These are phyloP conservation scores for Nettapus auritus DNA, from an alignment of 2,113 vertebrate genomes.

Conservation along the genomic window DNA sequence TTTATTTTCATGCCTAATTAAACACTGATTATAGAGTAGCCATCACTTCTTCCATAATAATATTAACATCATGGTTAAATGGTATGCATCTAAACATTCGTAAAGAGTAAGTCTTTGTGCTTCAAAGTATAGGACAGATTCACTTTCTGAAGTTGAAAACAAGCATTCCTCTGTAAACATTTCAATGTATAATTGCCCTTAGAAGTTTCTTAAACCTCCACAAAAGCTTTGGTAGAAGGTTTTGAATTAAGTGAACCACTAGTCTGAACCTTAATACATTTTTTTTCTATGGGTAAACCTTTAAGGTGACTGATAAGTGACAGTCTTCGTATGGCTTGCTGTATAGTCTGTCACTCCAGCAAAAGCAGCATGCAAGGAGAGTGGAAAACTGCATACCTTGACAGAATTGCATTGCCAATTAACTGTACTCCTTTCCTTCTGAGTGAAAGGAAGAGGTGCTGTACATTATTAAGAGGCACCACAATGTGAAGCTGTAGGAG, in stretches of 20 bases:
- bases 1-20: slow-evolving; percentile 28
- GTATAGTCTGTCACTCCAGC: not conserved
- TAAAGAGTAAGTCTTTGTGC: not conserved
- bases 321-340: not conserved
- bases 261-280: not conserved
- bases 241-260: not conserved
- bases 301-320: not conserved
- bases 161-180: not conserved
- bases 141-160: not conserved
- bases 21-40: not conserved
- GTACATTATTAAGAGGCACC: not conserved
- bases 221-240: not conserved
- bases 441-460: not conserved
- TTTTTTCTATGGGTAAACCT: not conserved
- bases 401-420: not conserved
- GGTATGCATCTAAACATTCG: not conserved
- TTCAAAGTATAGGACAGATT: not conserved
- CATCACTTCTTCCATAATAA: not conserved
- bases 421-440: not conserved
- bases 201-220: not conserved
- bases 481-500: not conserved
- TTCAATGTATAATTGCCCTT: not conserved
- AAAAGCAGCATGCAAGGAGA: not conserved
- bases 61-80: slow-evolving; percentile 7
- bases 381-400: not conserved